Conservation (phyloP, 2,888 invertebrate species). For the Drosophila gaucha region DNA sequence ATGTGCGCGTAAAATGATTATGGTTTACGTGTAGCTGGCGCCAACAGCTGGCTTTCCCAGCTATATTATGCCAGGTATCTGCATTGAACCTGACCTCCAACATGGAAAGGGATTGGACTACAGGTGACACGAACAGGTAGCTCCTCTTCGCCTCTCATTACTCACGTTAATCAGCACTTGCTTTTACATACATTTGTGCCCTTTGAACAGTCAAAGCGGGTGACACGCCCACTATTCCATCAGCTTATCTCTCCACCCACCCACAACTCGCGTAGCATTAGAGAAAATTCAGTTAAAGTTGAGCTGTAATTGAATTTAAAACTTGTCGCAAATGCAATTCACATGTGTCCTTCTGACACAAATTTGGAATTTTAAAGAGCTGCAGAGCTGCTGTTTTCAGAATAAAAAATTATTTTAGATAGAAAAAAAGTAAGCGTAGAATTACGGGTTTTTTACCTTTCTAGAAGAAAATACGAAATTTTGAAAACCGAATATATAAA, state of each 20-base stretch:
- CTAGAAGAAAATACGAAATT: too few species aligned
- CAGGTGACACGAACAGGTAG: conserved; percentile 1
- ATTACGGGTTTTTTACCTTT: too few species aligned
- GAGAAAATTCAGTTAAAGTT: conserved; percentile 34
- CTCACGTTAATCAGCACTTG: conserved; percentile 40
- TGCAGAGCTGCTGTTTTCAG: neutral
- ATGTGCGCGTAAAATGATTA: conserved; percentile 64
- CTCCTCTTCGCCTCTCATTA: conserved; percentile 7
- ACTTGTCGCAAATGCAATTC: conserved; percentile 38
- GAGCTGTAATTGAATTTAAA: conserved; percentile 37
- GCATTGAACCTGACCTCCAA: conserved; percentile 2
- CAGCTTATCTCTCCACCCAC: neutral
- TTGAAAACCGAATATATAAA: too few species aligned
- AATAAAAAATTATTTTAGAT: too few species aligned
- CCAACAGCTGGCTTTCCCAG: neutral
- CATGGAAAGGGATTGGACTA: neutral
- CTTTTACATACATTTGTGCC: conserved; percentile 9
- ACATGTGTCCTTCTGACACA: conserved; percentile 15
- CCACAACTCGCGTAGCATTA: conserved; percentile 13
- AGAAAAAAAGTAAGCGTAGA: too few species aligned
- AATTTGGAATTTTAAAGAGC: neutral
- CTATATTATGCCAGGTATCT: too few species aligned
- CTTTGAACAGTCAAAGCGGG: neutral
- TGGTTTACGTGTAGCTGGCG: conserved; percentile 28
- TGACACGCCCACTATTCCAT: neutral